Evolutionary conservation across 92 coral and sea anemone species (phyloP).

Genomic region (Heteractis magnifica): DNA sequence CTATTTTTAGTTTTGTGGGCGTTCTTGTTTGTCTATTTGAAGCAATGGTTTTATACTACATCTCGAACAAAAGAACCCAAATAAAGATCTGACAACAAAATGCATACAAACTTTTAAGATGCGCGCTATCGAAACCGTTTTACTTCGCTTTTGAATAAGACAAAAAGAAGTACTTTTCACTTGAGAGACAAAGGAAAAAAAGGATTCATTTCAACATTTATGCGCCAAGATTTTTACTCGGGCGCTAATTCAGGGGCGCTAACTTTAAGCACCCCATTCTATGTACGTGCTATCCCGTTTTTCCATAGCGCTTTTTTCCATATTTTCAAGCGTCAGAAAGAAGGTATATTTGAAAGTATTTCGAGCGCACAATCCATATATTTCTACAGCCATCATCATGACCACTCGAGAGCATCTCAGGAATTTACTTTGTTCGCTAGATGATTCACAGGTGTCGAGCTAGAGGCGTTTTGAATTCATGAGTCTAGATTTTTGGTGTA

Average conservation of each 20-base stretch:
- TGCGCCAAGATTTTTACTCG: too few relatives aligned
- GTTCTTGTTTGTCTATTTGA: neutral
- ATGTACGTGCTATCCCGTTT: too few relatives aligned
- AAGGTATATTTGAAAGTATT: too few relatives aligned
- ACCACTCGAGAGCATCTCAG: slow-evolving; percentile 2
- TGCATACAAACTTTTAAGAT: neutral
- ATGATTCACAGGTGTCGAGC: slow-evolving; percentile 15
- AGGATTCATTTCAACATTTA: too few relatives aligned
- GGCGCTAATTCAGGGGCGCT: too few relatives aligned
- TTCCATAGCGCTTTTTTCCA: too few relatives aligned
- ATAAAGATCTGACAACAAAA: neutral
- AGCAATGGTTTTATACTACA: neutral
- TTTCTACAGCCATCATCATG: neutral
- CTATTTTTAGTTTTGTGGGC: neutral
- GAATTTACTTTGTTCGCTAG: slow-evolving; percentile 11
- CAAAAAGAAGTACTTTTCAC: too few relatives aligned
- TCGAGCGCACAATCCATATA: neutral
- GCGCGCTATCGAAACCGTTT: neutral
- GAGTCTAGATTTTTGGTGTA: neutral
- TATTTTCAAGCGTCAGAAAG: too few relatives aligned
- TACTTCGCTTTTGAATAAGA: neutral
- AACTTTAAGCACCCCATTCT: too few relatives aligned
- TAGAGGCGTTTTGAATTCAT: neutral
- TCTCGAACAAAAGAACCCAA: neutral
- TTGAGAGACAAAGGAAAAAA: too few relatives aligned